A percentile compares a stretch with the other conserved stretches of the same genome.
Conservation (phyloP, 2,888 invertebrate species). For the Pterostichus niger region DNA sequence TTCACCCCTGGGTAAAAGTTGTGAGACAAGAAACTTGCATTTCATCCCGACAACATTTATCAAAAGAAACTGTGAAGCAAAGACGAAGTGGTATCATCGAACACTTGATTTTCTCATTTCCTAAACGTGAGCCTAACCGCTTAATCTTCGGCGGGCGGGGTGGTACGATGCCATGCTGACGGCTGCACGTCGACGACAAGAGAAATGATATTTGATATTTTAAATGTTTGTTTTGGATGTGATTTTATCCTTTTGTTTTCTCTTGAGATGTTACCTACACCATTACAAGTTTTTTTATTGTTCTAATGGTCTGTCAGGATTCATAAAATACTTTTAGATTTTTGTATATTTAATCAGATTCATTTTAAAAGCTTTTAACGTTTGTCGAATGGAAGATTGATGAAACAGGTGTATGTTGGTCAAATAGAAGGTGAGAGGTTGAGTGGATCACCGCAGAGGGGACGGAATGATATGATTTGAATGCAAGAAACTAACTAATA, state of each 20-base stretch:
- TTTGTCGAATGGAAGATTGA: neutral
- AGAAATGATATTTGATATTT: slow-evolving; percentile 55
- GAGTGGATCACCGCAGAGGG: too few relatives aligned
- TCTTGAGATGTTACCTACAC: neutral
- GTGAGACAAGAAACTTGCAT: slow-evolving; percentile 47
- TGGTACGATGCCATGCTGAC: neutral
- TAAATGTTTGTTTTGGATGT: slow-evolving; percentile 46
- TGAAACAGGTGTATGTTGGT: too few relatives aligned
- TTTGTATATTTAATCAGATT: neutral
- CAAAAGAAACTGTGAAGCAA: slow-evolving; percentile 10
- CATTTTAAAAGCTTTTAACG: neutral
- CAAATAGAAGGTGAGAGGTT: too few relatives aligned
- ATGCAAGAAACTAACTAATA: too few relatives aligned
- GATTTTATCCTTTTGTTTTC: slow-evolving; percentile 9
- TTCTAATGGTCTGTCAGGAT: neutral
- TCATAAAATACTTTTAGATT: neutral
- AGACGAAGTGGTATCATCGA: slow-evolving; percentile 48
- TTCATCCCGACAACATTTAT: slow-evolving; percentile 54
- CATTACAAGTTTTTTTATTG: neutral
- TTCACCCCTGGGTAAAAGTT: neutral
- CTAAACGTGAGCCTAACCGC: slow-evolving; percentile 45
- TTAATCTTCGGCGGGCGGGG: slow-evolving; percentile 41
- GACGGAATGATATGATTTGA: too few relatives aligned
- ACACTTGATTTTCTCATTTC: slow-evolving; percentile 44
- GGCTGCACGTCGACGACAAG: slow-evolving; percentile 9